Percentiles rank a stretch among this genome's conserved stretches.
These are phyloP conservation scores for Anaspis maculata DNA, from an alignment of 2,888 invertebrate species.

Conservation along the genomic window DNA sequence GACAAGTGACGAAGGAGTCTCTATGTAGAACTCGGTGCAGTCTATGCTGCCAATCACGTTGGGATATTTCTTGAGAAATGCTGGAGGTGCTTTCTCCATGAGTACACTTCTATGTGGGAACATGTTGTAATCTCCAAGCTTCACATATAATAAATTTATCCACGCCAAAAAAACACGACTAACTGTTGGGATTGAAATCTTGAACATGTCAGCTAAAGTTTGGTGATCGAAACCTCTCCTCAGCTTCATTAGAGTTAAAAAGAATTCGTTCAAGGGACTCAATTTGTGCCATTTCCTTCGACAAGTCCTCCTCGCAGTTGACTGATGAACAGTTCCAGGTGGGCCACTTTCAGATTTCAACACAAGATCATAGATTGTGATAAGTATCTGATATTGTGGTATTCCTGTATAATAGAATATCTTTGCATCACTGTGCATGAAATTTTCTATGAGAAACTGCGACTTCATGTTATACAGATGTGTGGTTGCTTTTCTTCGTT, in stretches of 20 bases:
- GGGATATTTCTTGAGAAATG: slow-evolving; percentile 9
- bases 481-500: background rate
- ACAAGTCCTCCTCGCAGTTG: background rate
- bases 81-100: slow-evolving; percentile 9
- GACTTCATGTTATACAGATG: background rate
- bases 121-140: slow-evolving; percentile 7
- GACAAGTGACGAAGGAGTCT: slow-evolving; percentile 13
- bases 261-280: slow-evolving; percentile 2
- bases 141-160: slow-evolving; percentile 6
- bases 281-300: background rate
- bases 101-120: slow-evolving; percentile 15
- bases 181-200: background rate
- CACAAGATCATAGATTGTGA: background rate
- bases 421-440: slow-evolving; percentile 1
- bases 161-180: slow-evolving; percentile 2
- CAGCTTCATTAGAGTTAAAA: slow-evolving; percentile 3
- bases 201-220: slow-evolving; percentile 3
- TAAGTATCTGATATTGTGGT: background rate
- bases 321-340: slow-evolving; percentile 1
- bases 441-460: slow-evolving; percentile 2
- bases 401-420: slow-evolving; percentile 1
- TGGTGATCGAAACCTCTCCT: background rate
- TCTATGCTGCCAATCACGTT: slow-evolving; percentile 17
- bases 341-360: slow-evolving; percentile 2
- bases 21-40: slow-evolving; percentile 14